Evolutionary conservation across 1,140 invertebrate genomes (phyloP).

Genomic region (Sweltsa coloradensis): DNA sequence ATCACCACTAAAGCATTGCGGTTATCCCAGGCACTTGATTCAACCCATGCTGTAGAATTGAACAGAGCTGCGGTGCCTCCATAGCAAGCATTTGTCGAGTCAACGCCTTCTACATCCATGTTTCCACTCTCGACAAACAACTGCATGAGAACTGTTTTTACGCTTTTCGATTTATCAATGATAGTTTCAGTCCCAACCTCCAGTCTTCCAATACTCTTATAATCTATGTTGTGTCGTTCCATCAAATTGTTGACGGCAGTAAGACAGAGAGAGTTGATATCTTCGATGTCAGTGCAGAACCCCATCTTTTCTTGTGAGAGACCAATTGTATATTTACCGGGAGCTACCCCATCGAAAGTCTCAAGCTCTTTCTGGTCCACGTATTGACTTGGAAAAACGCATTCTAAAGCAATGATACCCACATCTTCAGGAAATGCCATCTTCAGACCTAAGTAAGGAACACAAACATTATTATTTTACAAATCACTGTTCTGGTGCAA

Average conservation of each 20-base stretch:
- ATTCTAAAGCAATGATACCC: constrained; percentile 83
- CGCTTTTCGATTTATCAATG: constrained; percentile 96
- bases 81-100: constrained; percentile 97
- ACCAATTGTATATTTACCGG: constrained; percentile 93
- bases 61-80: constrained; percentile 96
- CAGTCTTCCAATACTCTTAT: constrained; percentile 75
- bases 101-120: constrained; percentile 89
- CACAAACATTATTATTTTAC: too few relatives aligned
- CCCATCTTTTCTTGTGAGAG: constrained; percentile 92
- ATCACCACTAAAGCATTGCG: constrained; percentile 85
- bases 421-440: constrained; percentile 74
- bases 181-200: constrained; percentile 98
- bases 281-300: constrained; percentile 92
- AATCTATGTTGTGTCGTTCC: constrained; percentile 57
- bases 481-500: too few relatives aligned
- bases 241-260: constrained; percentile 79
- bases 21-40: constrained; percentile 93
- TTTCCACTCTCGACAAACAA: constrained; percentile 75
- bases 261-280: constrained; percentile 90
- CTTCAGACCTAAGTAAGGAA: too few relatives aligned
- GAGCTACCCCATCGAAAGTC: constrained; percentile 68
- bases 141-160: constrained; percentile 94
- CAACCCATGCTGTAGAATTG: constrained; percentile 91
- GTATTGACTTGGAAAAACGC: constrained; percentile 85
- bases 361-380: constrained; percentile 90